These are phyloP conservation scores for Choloepus didactylus DNA, from an alignment of 2,797 vertebrate genomes.

Conservation along the genomic window DNA sequence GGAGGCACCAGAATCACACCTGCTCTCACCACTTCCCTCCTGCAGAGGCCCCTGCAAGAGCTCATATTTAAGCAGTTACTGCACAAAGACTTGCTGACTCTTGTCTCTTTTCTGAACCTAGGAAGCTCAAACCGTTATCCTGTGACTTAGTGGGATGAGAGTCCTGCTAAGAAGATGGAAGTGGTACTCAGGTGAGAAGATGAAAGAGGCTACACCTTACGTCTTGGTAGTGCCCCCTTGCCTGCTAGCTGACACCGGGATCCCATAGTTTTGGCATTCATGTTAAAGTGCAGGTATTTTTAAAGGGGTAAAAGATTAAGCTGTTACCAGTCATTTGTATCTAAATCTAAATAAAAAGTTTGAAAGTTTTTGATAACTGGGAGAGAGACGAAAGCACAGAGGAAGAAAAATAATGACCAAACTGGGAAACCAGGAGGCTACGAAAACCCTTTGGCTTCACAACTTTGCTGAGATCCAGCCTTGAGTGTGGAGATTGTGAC, in stretches of 20 bases:
- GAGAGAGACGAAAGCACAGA: background rate
- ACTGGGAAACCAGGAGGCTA: background rate
- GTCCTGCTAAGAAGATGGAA: background rate
- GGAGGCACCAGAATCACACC: background rate
- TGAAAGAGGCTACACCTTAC: background rate
- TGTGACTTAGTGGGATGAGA: rapidly evolving
- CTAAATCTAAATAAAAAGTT: background rate
- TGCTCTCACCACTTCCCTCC: background rate
- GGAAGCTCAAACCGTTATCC: background rate
- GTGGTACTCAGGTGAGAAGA: background rate
- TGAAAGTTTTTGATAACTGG: background rate
- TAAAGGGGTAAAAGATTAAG: background rate
- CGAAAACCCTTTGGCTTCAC: background rate
- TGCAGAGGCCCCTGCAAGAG: background rate
- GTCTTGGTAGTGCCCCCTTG: background rate
- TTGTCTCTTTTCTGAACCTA: background rate
- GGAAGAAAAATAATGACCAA: background rate
- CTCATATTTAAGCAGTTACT: background rate
- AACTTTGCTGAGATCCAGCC: background rate
- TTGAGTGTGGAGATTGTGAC: background rate
- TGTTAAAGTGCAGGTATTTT: background rate
- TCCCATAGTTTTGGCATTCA: background rate
- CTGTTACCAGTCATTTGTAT: background rate
- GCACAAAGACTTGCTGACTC: background rate
- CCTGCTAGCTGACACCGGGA: background rate